phyloP scores from a whole-genome alignment of 2,888 invertebrate species.

The Dasypogon diadema region DNA sequence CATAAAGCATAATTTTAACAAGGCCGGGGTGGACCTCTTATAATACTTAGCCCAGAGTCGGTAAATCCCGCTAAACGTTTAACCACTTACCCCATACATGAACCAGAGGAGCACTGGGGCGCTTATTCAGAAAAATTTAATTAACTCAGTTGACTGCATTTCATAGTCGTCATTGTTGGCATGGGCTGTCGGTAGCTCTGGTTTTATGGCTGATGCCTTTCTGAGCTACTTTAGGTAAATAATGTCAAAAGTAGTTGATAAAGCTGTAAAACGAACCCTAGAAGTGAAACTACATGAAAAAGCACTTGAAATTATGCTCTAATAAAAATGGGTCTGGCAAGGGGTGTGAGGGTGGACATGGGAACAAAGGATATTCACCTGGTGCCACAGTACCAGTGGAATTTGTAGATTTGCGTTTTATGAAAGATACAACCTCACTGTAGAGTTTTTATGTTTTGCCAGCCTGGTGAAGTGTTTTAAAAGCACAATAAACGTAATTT shows the following conservation, averaged over 20 bases:
- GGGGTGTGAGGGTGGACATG: neutral
- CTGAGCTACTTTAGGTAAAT: constrained; percentile 37
- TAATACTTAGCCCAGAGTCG: constrained; percentile 13
- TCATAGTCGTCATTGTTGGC: constrained; percentile 35
- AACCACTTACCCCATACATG: constrained; percentile 1
- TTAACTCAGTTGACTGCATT: constrained; percentile 46
- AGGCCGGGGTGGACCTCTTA: constrained; percentile 32
- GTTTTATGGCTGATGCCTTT: constrained; percentile 17
- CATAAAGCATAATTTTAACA: constrained; percentile 44
- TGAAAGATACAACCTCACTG: neutral
- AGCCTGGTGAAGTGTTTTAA: neutral
- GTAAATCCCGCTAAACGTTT: constrained; percentile 42
- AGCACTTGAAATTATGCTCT: constrained; percentile 44
- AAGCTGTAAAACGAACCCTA: constrained; percentile 39
- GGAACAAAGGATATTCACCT: constrained; percentile 12
- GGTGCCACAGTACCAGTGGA: neutral
- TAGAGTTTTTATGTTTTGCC: neutral
- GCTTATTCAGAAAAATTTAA: constrained; percentile 44
- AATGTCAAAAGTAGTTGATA: constrained; percentile 42
- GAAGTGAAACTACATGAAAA: constrained; percentile 37
- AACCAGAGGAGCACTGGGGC: constrained; percentile 4
- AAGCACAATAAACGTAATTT: neutral
- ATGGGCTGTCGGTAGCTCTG: constrained; percentile 11
- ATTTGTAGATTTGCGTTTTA: constrained; percentile 35
- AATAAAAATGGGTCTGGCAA: constrained; percentile 22